Conservation (phyloP, 2,113 vertebrate genomes). For the Pristiophorus japonicus region DNA sequence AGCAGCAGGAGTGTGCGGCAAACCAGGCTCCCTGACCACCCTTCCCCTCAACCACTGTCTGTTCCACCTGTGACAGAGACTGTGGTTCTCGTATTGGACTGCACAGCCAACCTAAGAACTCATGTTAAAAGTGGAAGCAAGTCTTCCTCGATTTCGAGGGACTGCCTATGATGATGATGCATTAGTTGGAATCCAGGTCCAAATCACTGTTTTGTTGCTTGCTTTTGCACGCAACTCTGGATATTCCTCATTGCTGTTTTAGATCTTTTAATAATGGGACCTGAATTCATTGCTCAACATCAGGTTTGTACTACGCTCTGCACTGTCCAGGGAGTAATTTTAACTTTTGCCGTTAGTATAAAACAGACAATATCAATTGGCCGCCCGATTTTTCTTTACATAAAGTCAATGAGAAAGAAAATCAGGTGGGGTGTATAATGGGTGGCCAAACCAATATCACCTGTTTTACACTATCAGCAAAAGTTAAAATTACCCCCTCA, state of each 20-base stretch:
- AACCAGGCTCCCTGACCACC: too few relatives aligned
- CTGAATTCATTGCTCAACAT: background rate
- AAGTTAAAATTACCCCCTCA: background rate
- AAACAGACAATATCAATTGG: background rate
- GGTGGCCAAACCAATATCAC: background rate
- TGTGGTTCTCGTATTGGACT: too few relatives aligned
- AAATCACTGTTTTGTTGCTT: background rate
- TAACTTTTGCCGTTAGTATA: background rate
- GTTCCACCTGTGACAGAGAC: too few relatives aligned
- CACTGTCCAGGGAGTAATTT: background rate
- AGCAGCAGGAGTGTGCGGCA: too few relatives aligned
- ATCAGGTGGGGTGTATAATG: background rate
- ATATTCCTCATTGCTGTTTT: background rate
- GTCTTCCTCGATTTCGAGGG: too few relatives aligned
- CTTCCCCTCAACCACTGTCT: too few relatives aligned
- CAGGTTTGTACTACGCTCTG: background rate
- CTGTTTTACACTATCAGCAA: background rate
- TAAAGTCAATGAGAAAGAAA: background rate
- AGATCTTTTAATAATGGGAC: background rate
- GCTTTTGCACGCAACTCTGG: background rate
- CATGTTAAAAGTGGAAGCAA: too few relatives aligned
- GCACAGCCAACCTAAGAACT: too few relatives aligned
- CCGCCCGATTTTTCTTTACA: background rate
- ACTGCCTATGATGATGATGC: too few relatives aligned
- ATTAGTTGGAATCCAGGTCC: background rate